Conservation (phyloP, 1,140 invertebrate genomes). For the Neodiprion virginianus region DNA sequence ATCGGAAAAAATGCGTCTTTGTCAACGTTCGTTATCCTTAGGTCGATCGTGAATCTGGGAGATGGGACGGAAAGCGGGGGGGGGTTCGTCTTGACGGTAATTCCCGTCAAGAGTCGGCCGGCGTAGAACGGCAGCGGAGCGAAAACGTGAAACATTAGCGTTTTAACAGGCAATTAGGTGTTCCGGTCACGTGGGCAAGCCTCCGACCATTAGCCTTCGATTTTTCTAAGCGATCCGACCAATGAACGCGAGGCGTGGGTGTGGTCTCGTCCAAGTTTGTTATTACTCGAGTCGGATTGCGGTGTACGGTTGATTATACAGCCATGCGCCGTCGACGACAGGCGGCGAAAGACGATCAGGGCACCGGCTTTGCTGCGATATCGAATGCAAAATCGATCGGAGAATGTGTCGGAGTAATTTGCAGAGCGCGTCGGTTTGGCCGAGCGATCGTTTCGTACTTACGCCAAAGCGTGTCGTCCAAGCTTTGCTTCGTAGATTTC, state of each 20-base stretch:
- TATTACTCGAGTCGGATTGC: background rate
- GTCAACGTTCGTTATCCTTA: no score
- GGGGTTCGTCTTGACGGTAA: background rate
- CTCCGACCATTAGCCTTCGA: background rate
- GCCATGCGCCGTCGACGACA: background rate
- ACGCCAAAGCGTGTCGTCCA: no score
- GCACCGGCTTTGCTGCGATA: background rate
- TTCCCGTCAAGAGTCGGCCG: background rate
- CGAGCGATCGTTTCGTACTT: no score
- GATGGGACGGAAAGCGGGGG: background rate
- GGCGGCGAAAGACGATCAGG: background rate
- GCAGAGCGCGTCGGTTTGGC: no score
- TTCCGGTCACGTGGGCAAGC: background rate
- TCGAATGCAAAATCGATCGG: background rate
- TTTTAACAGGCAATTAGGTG: background rate
- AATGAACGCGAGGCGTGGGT: background rate
- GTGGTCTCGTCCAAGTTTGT: background rate
- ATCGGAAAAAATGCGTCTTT: no score
- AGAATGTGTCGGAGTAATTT: background rate
- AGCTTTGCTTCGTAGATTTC: no score
- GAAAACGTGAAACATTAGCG: background rate
- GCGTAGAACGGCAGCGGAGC: no score
- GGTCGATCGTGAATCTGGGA: no score
- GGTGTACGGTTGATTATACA: background rate
- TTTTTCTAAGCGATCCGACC: background rate